Evolutionary conservation across 1,140 invertebrate genomes (phyloP).

Genomic region (Calycopis cecrops): DNA sequence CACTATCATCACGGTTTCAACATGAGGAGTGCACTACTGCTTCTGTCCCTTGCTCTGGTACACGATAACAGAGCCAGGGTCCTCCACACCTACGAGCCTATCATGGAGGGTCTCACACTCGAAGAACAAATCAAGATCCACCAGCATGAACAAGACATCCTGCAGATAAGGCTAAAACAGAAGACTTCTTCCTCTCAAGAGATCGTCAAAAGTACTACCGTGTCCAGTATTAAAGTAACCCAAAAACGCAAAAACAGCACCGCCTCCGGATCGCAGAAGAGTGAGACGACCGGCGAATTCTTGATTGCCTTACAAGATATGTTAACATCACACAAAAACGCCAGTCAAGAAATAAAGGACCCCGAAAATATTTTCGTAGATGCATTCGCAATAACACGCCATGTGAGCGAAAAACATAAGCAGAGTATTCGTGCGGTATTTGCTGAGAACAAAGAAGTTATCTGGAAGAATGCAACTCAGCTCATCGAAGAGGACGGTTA

Average conservation of each 20-base stretch:
- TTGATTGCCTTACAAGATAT: conserved; percentile 4
- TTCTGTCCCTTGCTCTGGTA: conserved; percentile 47
- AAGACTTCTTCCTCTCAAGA: conserved; percentile 15
- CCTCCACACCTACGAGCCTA: conserved; percentile 34
- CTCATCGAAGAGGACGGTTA: conserved; percentile 72
- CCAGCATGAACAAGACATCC: conserved; percentile 19
- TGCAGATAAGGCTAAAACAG: neutral
- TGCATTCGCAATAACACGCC: conserved; percentile 41
- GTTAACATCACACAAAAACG: neutral
- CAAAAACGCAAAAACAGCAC: neutral
- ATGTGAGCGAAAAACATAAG: conserved; percentile 40
- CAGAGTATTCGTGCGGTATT: conserved; percentile 38
- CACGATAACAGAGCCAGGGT: conserved; percentile 39
- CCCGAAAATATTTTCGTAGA: conserved; percentile 41
- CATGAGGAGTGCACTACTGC: conserved; percentile 48
- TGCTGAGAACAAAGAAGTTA: conserved; percentile 31
- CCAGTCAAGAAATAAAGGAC: neutral
- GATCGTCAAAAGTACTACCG: conserved; percentile 24
- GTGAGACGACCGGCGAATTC: conserved; percentile 24
- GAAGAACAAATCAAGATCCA: conserved; percentile 32
- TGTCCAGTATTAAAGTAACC: too few relatives aligned
- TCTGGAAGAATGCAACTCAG: conserved; percentile 40
- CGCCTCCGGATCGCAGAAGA: conserved; percentile 14
- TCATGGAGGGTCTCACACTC: conserved; percentile 28
- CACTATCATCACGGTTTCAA: conserved; percentile 16